Percentiles rank a stretch among this genome's conserved stretches.
phyloP scores from a whole-genome alignment of 2,797 vertebrate species.

The Heliangelus exortis region DNA sequence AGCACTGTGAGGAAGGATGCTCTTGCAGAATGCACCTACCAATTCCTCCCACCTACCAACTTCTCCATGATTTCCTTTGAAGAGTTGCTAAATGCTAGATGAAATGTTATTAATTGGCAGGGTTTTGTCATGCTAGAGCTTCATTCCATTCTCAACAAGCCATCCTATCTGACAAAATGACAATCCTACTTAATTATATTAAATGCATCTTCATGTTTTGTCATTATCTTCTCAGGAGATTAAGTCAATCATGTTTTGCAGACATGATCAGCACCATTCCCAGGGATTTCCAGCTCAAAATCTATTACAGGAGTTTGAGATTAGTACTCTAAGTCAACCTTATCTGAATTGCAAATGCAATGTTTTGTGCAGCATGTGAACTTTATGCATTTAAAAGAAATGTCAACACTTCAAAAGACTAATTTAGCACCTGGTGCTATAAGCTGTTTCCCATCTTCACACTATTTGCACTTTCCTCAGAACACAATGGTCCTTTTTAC shows the following conservation, averaged over 20 bases:
- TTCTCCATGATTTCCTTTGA: not conserved
- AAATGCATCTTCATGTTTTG: constrained; percentile 26
- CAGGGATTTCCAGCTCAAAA: constrained; percentile 50
- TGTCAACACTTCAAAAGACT: constrained; percentile 40
- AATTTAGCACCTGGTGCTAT: not conserved
- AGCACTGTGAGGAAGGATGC: not conserved
- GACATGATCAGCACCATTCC: not conserved
- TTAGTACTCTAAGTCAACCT: not conserved
- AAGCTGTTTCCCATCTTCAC: not conserved
- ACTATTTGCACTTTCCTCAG: not conserved
- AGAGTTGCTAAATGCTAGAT: not conserved
- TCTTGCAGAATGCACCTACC: not conserved
- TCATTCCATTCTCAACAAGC: not conserved
- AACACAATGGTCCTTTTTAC: not conserved
- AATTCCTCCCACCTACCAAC: not conserved
- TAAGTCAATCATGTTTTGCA: constrained; percentile 3
- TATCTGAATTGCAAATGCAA: constrained; percentile 51
- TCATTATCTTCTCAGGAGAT: not conserved
- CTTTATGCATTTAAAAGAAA: constrained; percentile 28
- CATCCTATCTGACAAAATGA: constrained; percentile 13
- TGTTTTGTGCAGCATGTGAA: not conserved
- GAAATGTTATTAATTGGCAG: constrained; percentile 3
- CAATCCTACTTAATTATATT: not conserved
- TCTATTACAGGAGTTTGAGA: constrained; percentile 2
- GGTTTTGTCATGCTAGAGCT: not conserved